Evolutionary conservation across 2,888 invertebrate species (phyloP).

Genomic region (Subacronicta megacephala): DNA sequence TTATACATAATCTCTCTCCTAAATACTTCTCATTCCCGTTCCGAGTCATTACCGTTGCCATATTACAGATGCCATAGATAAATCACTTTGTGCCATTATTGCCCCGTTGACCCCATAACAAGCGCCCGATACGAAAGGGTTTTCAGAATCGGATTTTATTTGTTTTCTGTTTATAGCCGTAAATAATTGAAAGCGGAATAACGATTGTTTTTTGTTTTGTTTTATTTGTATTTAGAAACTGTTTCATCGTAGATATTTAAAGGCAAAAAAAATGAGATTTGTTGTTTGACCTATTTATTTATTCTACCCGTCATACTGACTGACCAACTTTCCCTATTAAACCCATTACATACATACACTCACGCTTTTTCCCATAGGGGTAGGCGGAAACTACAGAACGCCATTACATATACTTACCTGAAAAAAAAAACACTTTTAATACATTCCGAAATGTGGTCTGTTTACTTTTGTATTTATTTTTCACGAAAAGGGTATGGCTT

Average conservation of each 20-base stretch:
- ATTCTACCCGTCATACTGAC: no score
- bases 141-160: constrained; percentile 18
- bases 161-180: constrained; percentile 37
- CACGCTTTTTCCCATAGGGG: no score
- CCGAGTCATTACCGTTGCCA: constrained; percentile 34
- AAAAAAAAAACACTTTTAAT: no score
- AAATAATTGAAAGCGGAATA: constrained; percentile 4
- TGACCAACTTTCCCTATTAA: no score
- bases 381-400: no score
- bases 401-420: no score
- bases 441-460: no score
- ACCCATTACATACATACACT: no score
- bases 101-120: constrained; percentile 46
- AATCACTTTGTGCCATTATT: constrained; percentile 40
- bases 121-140: constrained; percentile 31
- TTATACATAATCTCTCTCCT: constrained; percentile 18
- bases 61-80: constrained; percentile 32
- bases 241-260: constrained; percentile 1
- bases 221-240: constrained; percentile 1
- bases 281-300: no score
- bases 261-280: no score
- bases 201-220: constrained; percentile 7
- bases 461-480: no score
- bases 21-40: constrained; percentile 26
- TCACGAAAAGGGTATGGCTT: no score